These are phyloP conservation scores for Vespertilio murinus DNA, from an alignment of 2,797 vertebrate genomes.

Conservation along the genomic window DNA sequence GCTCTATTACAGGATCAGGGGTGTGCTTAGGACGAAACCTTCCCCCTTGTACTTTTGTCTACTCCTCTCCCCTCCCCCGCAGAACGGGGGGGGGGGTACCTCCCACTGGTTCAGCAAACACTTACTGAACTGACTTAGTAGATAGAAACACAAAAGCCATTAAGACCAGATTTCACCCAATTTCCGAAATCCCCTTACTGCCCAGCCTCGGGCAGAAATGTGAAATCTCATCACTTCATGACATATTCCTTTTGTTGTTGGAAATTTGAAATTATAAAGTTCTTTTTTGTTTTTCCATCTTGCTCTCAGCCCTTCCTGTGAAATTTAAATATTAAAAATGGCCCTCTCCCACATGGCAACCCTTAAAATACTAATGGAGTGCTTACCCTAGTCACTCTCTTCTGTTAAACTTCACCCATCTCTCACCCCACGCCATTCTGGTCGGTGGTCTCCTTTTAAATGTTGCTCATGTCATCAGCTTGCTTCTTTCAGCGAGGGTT, in stretches of 20 bases:
- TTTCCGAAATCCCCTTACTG: not conserved
- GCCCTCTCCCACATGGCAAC: not conserved
- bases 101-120: not conserved
- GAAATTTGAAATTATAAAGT: not conserved
- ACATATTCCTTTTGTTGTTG: not conserved
- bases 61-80: too few relatives aligned
- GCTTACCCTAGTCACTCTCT: not conserved
- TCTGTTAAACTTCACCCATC: not conserved
- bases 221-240: not conserved
- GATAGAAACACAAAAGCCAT: not conserved
- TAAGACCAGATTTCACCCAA: not conserved
- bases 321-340: conserved; percentile 3
- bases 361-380: not conserved
- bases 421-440: not conserved
- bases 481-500: not conserved
- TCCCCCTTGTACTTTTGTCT: not conserved
- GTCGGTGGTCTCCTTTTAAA: not conserved
- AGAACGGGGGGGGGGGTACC: not conserved
- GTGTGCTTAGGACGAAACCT: not conserved
- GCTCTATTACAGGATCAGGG: not conserved
- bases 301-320: not conserved
- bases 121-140: not conserved
- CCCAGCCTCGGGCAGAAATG: not conserved
- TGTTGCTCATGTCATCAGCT: not conserved
- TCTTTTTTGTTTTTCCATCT: not conserved